Evolutionary conservation across 2,888 invertebrate genomes (phyloP).

Genomic region (Cerastis leucographa): DNA sequence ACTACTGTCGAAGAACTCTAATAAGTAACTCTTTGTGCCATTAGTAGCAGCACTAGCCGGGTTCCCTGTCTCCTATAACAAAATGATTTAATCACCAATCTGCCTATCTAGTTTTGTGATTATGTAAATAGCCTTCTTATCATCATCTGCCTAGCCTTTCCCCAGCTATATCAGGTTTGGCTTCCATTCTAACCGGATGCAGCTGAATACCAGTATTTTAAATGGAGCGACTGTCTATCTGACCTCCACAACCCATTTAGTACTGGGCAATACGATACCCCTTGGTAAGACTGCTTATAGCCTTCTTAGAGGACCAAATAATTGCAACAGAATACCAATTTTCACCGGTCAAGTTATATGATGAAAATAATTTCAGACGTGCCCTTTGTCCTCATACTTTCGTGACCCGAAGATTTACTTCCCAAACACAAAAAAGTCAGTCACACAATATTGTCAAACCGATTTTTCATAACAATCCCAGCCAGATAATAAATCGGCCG

Average conservation of each 20-base stretch:
- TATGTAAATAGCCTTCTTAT: background rate
- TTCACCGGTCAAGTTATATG: background rate
- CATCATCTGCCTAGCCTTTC: background rate
- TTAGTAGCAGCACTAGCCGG: background rate
- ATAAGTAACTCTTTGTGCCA: background rate
- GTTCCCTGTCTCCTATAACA: background rate
- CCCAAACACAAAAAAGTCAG: background rate
- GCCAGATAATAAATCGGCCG: slow-evolving; percentile 19
- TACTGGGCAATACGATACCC: background rate
- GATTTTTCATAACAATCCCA: background rate
- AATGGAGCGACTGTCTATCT: no score
- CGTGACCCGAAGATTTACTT: background rate
- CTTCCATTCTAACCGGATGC: background rate
- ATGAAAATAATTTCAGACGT: background rate
- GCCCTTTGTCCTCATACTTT: background rate
- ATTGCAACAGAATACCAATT: no score
- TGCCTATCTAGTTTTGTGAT: background rate
- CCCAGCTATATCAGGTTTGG: background rate
- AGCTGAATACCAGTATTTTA: background rate
- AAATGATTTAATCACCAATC: background rate
- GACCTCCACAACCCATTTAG: background rate
- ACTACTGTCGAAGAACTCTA: background rate
- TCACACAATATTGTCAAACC: background rate
- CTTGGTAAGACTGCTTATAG: background rate
- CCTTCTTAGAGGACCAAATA: background rate